Conservation (phyloP, 1,140 invertebrate genomes). For the Gryon sp. region DNA sequence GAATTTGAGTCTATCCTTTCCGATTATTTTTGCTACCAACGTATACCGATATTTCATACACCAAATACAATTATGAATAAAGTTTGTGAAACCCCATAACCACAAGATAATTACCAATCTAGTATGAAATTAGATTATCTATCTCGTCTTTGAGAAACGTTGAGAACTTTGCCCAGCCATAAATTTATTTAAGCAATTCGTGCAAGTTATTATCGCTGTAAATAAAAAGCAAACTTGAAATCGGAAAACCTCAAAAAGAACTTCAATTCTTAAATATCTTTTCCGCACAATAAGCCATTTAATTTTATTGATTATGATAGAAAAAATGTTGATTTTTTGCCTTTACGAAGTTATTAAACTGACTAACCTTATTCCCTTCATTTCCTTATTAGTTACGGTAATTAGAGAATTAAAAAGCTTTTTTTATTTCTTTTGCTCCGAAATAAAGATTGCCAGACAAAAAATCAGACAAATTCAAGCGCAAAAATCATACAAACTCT, state of each 20-base stretch:
- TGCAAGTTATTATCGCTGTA: slow-evolving; percentile 33
- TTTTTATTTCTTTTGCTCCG: no score
- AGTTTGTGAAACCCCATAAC: slow-evolving; percentile 47
- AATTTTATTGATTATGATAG: no score
- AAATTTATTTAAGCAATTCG: slow-evolving; percentile 57
- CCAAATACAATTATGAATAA: slow-evolving; percentile 49
- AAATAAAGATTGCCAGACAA: not conserved
- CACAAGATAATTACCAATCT: slow-evolving; percentile 58
- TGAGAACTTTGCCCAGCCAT: slow-evolving; percentile 42
- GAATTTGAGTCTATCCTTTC: no score
- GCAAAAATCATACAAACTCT: slow-evolving; percentile 16
- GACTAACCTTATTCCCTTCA: no score
- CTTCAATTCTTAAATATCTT: slow-evolving; percentile 21
- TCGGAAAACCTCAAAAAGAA: slow-evolving; percentile 8
- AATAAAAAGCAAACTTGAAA: slow-evolving; percentile 42
- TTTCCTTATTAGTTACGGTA: no score
- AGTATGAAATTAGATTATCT: slow-evolving; percentile 57
- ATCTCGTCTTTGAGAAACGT: slow-evolving; percentile 53
- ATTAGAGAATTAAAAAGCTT: no score
- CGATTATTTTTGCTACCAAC: slow-evolving; percentile 13
- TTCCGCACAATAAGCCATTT: no score
- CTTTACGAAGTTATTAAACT: not conserved
- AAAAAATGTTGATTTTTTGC: no score
- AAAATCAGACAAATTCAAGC: not conserved
- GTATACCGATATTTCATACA: slow-evolving; percentile 19